These are phyloP conservation scores for Hemicrepidius hirtus DNA, from an alignment of 2,888 invertebrate species.

Conservation along the genomic window DNA sequence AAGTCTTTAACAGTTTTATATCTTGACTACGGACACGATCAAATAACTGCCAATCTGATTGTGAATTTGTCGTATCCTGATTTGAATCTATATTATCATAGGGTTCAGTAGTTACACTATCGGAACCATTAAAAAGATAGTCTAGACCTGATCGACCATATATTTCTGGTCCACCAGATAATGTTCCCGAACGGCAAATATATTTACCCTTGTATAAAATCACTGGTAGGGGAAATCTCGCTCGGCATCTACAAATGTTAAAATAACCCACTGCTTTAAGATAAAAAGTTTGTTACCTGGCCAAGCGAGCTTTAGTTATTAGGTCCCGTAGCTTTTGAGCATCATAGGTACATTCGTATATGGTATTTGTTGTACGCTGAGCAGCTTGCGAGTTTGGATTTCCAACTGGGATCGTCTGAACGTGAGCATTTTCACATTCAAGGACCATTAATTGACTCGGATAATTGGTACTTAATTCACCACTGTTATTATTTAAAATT, in stretches of 20 bases:
- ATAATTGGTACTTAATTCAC: conserved; percentile 82
- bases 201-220: conserved; percentile 84
- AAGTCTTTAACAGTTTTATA: conserved; percentile 80
- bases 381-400: conserved; percentile 53
- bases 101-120: conserved; percentile 37
- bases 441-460: conserved; percentile 81
- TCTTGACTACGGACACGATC: conserved; percentile 80
- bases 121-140: conserved; percentile 74
- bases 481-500: conserved; percentile 79
- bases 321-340: conserved; percentile 77
- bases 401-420: conserved; percentile 53
- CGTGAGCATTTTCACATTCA: conserved; percentile 73
- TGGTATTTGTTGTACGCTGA: conserved; percentile 69
- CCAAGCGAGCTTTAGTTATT: conserved; percentile 81
- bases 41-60: conserved; percentile 75
- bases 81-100: conserved; percentile 51
- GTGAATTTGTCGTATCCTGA: conserved; percentile 40
- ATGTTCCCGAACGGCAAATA: conserved; percentile 83
- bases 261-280: no score
- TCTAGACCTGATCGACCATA: conserved; percentile 80
- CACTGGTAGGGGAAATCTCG: conserved; percentile 85
- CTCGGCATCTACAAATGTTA: conserved; percentile 76
- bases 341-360: conserved; percentile 77
- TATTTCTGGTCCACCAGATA: conserved; percentile 84
- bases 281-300: conserved; percentile 69